Evolutionary conservation across 2,113 vertebrate genomes (phyloP).

Genomic region (Scalopus aquaticus): DNA sequence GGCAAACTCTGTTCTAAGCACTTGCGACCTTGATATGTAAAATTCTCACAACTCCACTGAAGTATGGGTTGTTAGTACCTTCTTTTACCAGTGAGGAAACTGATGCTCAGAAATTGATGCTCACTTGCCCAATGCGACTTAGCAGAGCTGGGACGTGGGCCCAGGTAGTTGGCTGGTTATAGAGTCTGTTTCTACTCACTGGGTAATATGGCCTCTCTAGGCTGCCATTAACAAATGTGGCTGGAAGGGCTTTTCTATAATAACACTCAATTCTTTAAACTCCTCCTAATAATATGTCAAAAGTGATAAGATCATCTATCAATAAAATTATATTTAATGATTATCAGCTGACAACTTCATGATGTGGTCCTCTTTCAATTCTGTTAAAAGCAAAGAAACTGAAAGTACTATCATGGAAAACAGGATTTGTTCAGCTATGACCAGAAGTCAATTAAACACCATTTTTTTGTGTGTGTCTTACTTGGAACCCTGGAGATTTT

Average conservation of each 20-base stretch:
- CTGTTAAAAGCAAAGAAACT: constrained; percentile 16
- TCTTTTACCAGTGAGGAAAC: not conserved
- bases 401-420: not conserved
- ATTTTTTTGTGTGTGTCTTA: not conserved
- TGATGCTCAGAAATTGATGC: not conserved
- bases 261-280: not conserved
- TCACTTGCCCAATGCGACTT: not conserved
- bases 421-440: not conserved
- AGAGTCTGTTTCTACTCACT: not conserved
- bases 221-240: not conserved
- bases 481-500: not conserved
- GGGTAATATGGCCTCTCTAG: not conserved
- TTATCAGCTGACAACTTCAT: not conserved
- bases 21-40: not conserved
- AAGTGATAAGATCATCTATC: not conserved
- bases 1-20: not conserved
- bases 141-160: not conserved
- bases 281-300: not conserved
- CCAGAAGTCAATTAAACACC: not conserved
- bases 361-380: not conserved
- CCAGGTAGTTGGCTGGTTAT: not conserved
- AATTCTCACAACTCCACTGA: not conserved
- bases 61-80: not conserved
- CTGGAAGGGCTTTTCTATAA: not conserved
- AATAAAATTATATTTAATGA: not conserved